Percentiles rank a stretch among this genome's conserved stretches.
Conservation (phyloP, 2,113 vertebrate species). For the Epinephelus moara region DNA sequence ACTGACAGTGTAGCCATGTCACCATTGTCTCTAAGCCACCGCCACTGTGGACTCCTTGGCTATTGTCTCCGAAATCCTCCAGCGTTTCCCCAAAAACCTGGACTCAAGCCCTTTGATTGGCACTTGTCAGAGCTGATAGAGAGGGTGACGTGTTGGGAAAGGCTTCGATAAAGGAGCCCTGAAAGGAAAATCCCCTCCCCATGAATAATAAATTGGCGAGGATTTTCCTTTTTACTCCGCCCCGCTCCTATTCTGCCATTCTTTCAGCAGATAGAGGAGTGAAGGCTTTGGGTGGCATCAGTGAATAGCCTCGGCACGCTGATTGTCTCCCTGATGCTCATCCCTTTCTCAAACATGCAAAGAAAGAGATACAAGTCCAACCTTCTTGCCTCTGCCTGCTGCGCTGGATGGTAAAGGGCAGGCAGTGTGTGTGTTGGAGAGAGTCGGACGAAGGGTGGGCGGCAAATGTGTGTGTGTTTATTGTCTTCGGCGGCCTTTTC, state of each 20-base stretch:
- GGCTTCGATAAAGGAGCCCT: constrained; percentile 83
- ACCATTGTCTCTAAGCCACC: constrained; percentile 87
- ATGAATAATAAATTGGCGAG: constrained; percentile 87
- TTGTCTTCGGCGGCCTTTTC: constrained; percentile 76
- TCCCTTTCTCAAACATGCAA: constrained; percentile 89
- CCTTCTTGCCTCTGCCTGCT: constrained; percentile 88
- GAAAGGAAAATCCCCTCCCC: constrained; percentile 87
- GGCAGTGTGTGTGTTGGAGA: constrained; percentile 36
- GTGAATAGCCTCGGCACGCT: constrained; percentile 86
- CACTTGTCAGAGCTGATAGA: constrained; percentile 95
- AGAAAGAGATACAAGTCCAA: constrained; percentile 86
- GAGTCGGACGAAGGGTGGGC: constrained; percentile 38
- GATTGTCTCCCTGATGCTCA: constrained; percentile 87
- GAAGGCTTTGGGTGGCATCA: constrained; percentile 91
- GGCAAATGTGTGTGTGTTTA: constrained; percentile 66
- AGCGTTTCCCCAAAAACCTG: constrained; percentile 76
- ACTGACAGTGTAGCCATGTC: constrained; percentile 90
- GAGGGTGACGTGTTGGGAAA: constrained; percentile 89
- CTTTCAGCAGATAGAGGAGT: constrained; percentile 80
- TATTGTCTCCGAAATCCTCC: constrained; percentile 83
- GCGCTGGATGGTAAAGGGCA: constrained; percentile 62
- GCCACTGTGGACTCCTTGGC: constrained; percentile 67
- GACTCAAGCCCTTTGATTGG: constrained; percentile 92
- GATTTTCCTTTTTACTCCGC: constrained; percentile 84
- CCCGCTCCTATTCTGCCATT: constrained; percentile 73